Evolutionary conservation across 2,797 vertebrate genomes (phyloP), one percentile per base, ranked within the genome.

Genomic region (Columba guinea): DNA sequence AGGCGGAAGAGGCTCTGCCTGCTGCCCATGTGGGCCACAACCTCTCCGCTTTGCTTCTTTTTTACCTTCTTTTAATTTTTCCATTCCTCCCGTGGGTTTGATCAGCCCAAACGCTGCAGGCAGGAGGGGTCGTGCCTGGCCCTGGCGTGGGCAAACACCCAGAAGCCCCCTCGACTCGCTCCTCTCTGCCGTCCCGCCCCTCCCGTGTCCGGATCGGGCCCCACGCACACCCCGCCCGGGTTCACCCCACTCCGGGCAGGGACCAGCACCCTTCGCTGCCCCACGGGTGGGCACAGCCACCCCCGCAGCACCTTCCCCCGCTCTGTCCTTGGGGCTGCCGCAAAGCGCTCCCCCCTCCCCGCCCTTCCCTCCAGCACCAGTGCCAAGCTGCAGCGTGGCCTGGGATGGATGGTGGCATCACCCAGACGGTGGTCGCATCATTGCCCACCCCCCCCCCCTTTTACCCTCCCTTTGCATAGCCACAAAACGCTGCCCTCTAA

Each of bases 241-340:
- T 41, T 9, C 48, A 34, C 53, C 75, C 68, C 60, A 11, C 70
- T 52, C 69, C 62, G n/a, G 34, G 11, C 34, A 15, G 71, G 84
- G 48, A 71, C 24, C 22, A 44, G 78, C 63, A 62, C 63, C 58
- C 44, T 12, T 62, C 37, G 41, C 58, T 52, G 27, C n/a, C 80
- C 74, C 62, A 70, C 30, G 67, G 78, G 27, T 49, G 65, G 34
- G 65, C 37, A 77, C 70, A 87, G 5, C 12, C 88, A 53, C 77
- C 64, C 84, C 32, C 48, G 68, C 89, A 75, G 56, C 76, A 86
- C 89, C 76, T 91, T 77, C 22, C 90, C 74, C 69, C 68, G 35
- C n/a, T 51, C 87, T 48, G 93, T 75, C 79, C 83, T 92, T 82
- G 59, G 75, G 87, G 41, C 87, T 93, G 80, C 84, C 71, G 90